Evolutionary conservation across 2,797 vertebrate genomes (phyloP).

Genomic region (Pangasius larnaudii): DNA sequence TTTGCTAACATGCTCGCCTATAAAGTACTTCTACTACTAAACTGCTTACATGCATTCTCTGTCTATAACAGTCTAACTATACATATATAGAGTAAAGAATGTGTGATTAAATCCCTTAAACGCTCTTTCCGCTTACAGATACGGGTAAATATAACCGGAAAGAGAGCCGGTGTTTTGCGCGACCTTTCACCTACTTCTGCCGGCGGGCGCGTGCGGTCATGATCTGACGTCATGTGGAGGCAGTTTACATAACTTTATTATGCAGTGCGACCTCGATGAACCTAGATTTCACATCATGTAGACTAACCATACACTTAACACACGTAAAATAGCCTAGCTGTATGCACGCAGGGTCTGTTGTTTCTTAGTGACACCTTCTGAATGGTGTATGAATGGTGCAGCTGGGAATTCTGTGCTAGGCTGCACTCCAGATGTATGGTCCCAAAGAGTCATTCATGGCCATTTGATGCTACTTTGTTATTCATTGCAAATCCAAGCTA

Average conservation of each 20-base stretch:
- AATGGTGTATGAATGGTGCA: neutral
- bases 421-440: neutral
- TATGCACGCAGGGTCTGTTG: neutral
- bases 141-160: neutral
- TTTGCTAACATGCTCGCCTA: no score
- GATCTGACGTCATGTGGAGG: neutral
- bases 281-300: neutral
- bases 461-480: neutral
- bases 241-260: neutral
- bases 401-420: neutral
- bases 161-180: neutral
- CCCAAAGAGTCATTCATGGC: neutral
- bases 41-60: neutral
- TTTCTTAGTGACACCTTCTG: neutral
- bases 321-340: no score
- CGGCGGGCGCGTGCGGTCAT: neutral
- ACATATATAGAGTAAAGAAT: no score
- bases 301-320: neutral
- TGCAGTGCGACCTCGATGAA: neutral
- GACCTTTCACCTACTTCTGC: conserved; percentile 57
- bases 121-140: neutral
- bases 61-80: neutral
- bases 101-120: no score
- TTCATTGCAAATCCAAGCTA: neutral
- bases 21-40: neutral